Percentiles rank a stretch among this genome's conserved stretches.
phyloP scores from a whole-genome alignment of 2,113 vertebrate genomes.

The Phrynosoma platyrhinos region DNA sequence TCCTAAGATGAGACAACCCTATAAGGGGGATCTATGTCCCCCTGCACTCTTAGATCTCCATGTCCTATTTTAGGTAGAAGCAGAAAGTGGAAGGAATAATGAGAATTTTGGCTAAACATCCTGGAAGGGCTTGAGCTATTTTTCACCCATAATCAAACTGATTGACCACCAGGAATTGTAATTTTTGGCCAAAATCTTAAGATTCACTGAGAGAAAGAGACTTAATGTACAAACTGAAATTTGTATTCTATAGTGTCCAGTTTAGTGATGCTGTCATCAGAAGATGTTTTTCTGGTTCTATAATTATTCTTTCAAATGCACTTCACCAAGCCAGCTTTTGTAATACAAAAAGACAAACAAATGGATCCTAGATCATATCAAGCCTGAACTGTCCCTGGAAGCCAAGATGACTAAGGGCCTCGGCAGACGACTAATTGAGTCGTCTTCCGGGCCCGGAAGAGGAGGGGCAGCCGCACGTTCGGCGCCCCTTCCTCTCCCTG shows the following conservation, averaged over 20 bases:
- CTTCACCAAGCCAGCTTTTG: slow-evolving; percentile 34
- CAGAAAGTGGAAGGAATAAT: too few relatives aligned
- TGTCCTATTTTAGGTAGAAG: not conserved
- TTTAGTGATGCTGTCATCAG: slow-evolving; percentile 73
- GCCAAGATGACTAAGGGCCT: too few relatives aligned
- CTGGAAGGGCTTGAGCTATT: not conserved
- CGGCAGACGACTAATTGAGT: too few relatives aligned
- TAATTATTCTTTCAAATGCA: slow-evolving; percentile 66
- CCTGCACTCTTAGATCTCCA: not conserved
- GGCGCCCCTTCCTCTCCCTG: too few relatives aligned
- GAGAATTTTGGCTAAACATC: not conserved
- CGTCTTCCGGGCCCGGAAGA: too few relatives aligned
- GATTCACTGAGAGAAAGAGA: not conserved
- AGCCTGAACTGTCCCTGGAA: too few relatives aligned
- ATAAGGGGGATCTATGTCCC: not conserved
- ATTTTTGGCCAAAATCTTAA: slow-evolving; percentile 2
- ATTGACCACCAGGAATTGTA: not conserved
- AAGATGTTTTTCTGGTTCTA: slow-evolving; percentile 73
- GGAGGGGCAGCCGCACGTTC: too few relatives aligned
- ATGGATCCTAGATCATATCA: slow-evolving; percentile 52
- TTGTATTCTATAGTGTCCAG: slow-evolving; percentile 69
- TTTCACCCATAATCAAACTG: not conserved
- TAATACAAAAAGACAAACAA: slow-evolving; percentile 23
- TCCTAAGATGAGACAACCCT: not conserved
- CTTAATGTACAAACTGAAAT: slow-evolving; percentile 54